A percentile compares a stretch with the other conserved stretches of the same genome.
Evolutionary conservation across 2,113 vertebrate species (phyloP).

Genomic region (Megalops atlanticus): DNA sequence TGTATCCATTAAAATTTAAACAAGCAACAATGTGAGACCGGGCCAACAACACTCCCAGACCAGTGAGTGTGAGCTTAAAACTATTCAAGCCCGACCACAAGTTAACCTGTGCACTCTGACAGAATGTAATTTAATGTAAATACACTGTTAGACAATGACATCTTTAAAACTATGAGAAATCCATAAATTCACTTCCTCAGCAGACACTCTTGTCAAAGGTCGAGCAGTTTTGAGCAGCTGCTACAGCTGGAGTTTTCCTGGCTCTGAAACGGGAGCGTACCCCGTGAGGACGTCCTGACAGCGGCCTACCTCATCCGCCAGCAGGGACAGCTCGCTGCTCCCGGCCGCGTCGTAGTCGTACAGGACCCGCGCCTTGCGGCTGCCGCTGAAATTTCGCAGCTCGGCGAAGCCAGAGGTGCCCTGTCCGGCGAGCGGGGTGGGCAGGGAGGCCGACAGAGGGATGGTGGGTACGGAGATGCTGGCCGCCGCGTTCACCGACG

Average conservation of each 20-base stretch:
- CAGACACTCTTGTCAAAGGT: neutral
- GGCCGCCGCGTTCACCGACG: slow-evolving; percentile 69
- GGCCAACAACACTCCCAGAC: too few species aligned
- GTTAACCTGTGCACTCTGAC: too few species aligned
- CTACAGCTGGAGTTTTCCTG: neutral
- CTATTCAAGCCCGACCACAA: too few species aligned
- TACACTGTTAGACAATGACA: too few species aligned
- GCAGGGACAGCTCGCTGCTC: slow-evolving; percentile 92
- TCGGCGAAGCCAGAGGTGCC: slow-evolving; percentile 80
- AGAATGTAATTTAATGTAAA: too few species aligned
- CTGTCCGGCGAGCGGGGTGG: slow-evolving; percentile 70
- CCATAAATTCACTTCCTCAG: neutral
- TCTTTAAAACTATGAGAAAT: too few species aligned
- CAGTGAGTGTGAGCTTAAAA: too few species aligned
- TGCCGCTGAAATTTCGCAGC: slow-evolving; percentile 81
- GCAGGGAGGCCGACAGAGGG: slow-evolving; percentile 75
- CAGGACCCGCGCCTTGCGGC: slow-evolving; percentile 89
- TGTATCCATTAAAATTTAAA: too few species aligned
- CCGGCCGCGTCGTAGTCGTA: slow-evolving; percentile 97
- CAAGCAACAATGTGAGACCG: too few species aligned
- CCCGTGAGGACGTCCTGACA: too few species aligned
- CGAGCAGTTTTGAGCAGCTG: neutral
- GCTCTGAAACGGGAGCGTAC: too few species aligned
- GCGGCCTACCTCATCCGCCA: slow-evolving; percentile 90
- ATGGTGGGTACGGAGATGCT: slow-evolving; percentile 77